A percentile compares a stretch with the other conserved stretches of the same genome.
Conservation (phyloP, 2,113 vertebrate genomes). For the Oreocharis arfaki region DNA sequence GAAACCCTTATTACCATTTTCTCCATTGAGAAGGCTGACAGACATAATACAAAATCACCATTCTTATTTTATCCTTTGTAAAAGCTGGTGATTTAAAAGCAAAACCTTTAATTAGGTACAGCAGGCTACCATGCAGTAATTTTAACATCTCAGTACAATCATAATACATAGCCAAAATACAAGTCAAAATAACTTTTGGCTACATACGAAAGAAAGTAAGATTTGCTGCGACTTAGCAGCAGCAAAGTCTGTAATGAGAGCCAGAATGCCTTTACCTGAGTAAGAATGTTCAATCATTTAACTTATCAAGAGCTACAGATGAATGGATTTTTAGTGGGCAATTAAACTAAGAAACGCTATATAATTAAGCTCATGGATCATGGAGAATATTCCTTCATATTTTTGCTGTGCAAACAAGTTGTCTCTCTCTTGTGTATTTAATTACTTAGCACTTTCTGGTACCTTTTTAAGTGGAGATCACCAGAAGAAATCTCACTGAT, state of each 20-base stretch:
- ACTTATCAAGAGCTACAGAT: background rate
- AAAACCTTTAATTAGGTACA: background rate
- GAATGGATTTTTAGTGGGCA: background rate
- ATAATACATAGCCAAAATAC: background rate
- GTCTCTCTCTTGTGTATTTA: background rate
- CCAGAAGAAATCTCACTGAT: background rate
- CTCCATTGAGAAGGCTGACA: background rate
- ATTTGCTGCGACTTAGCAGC: background rate
- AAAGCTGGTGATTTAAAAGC: background rate
- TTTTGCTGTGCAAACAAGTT: background rate
- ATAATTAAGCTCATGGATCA: background rate
- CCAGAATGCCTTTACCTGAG: background rate
- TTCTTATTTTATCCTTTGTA: background rate
- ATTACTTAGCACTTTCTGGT: background rate
- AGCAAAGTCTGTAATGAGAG: background rate
- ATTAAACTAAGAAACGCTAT: background rate
- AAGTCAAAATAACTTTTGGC: background rate
- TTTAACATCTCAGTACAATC: background rate
- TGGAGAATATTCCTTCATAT: background rate
- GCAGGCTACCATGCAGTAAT: background rate
- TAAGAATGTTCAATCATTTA: background rate
- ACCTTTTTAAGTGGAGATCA: background rate
- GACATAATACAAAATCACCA: background rate
- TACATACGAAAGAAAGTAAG: background rate
- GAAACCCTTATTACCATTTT: background rate